Evolutionary conservation across 2,888 invertebrate genomes (phyloP), one percentile per base, ranked within the genome.

Genomic region (Camptogramma bilineatum): DNA sequence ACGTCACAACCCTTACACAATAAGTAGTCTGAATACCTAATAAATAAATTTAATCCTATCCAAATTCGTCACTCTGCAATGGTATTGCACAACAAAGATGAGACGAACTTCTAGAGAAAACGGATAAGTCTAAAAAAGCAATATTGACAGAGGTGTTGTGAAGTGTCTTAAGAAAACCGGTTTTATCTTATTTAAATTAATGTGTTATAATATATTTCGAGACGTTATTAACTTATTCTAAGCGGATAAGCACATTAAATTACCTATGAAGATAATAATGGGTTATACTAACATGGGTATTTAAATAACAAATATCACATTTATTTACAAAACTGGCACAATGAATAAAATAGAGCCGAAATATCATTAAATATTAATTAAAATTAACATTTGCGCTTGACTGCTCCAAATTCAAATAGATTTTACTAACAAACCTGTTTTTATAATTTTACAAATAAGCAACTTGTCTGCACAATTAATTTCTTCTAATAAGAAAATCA

Each of bases 1-100:
- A 57, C 19, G 31, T 58, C 63, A 53, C 56, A 58, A 57, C 53
- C 57, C 57, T 31, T 53, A 53, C 31, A 5, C 31, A 47, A 59
- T 31, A 52, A 55, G 34, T 13, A 39, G 13, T 39, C 13, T 39
- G 46, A 31, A 34, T 46, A 28, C 13, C 21, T 5, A 17, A 13
- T 39, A 9, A n/a, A n/a, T n/a, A 44, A 44, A 44, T 17, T 8
- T 17, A 47, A 34, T 31, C 34, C n/a, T 52, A 52, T 19, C 46
- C 52, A 52, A 52, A 59, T 59, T 59, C 47, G 52, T 34, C 52
- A 44, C 17, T 28, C 2, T 51, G 18, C 7, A 34, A 9, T 13
- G 34, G 34, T 39, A 39, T 39, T 39, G 34, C 34, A 28, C 28
- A 24, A 2, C 24, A 24, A 24, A 5, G 2, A 24, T n/a, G n/a